Evolutionary conservation across 2,113 vertebrate genomes (phyloP), one percentile per base, ranked within the genome.

Genomic region (Nannospalax galili): DNA sequence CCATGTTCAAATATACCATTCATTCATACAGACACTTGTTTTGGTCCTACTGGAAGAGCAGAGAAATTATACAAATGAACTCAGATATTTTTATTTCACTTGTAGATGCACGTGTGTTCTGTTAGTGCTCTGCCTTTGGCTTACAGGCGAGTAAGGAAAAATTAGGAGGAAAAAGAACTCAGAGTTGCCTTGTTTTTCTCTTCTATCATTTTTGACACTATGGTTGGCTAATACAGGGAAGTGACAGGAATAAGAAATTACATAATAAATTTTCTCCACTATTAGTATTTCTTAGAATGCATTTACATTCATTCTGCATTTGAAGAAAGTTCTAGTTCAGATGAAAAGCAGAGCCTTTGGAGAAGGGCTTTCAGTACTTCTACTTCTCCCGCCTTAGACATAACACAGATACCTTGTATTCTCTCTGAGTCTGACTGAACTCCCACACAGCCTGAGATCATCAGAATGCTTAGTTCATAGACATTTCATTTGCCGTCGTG

Each of bases 261-360:
- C 64, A 52, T 42, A 19, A 40, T 42, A 45, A 65, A 28, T 7
- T 62, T 89, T 15, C 69, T 48, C 9, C 3, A 77, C 70, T 79
- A 10, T 93, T 75, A 40, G 30, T 91, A 64, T 95, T 92, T 94
- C 75, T 93, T 82, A 74, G 70, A 67, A 87, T 56, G 60, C 32
- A 58, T 32, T 56, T 94, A 56, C 48, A 40, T 75, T 70, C 64
- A 52, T 65, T 86, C 56, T 93, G 37, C 64, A n/a, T 67, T 90
- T 84, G 37, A 80, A 88, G 72, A 95, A 80, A 67, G 6, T 85
- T 79, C 62, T 88, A 6, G 35, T 73, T 84, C 48, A 52, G 52
- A 72, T 88, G 80, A 78, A 85, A 84, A 78, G 15, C 86, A 92
- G 82, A 94, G 12, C 40, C 40, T 69, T n/a, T n/a, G 58, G 19